Evolutionary conservation across 2,888 invertebrate genomes (phyloP), one percentile per base, ranked within the genome.

Genomic region (Dryomyza anilis): DNA sequence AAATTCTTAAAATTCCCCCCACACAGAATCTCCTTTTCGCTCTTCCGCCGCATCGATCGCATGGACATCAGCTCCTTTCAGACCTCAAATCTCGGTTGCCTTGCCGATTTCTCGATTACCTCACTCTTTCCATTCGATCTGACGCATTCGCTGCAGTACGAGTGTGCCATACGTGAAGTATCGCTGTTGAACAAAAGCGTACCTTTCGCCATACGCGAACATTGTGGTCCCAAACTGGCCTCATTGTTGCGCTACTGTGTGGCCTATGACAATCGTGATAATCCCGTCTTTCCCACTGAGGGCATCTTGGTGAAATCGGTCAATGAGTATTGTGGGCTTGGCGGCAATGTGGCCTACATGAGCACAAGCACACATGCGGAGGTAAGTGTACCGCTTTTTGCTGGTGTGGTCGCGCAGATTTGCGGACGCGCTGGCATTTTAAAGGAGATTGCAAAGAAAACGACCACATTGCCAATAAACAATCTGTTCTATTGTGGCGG

Each of bases 311-410:
- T 93, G 6, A 90, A 91, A 84, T 85, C 92, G 67, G 88, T 88
- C 5, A 89, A 92, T 73, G 98, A 98, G 84, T 86, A 93, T 74
- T 95, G 96, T 27, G 90, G 84, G 3, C 80, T 96, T 6, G 96
- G 97, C 10, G 98, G 98, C 2, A 93, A 96, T 79, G 89, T 96
- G n/a, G 91, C 93, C 16, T 95, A 95, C 81, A 79, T 95, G 29
- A 94, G 94, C 84, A 92, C 92, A 71, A 95, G 95, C 72, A 79
- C 91, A 8, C 88, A 88, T 72, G 81, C 90, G 21, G 93, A 95
- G 84, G 83, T 87, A 21, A 92, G 91, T 81, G 84, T 89, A 74
- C 87, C 89, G 0, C 81, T 93, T 0, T 83, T 87, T 65, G 85
- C 73, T 2, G 81, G 80, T 0, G 59, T 83, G n/a, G 80, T 82